phyloP scores from a whole-genome alignment of 2,888 invertebrate species.

The Nycteola revayana region DNA sequence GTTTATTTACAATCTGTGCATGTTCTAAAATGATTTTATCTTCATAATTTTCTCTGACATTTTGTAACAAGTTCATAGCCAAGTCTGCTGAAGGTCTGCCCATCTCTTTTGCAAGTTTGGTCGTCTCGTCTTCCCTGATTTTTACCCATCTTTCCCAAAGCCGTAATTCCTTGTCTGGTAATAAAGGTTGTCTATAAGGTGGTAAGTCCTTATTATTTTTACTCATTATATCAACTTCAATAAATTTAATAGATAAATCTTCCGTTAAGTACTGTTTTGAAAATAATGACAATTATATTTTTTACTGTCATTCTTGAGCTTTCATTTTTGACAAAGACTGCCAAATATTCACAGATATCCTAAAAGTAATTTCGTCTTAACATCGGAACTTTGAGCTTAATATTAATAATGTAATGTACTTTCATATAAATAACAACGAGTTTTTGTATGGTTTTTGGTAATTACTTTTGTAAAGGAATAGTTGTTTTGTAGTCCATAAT shows the following conservation, averaged over 20 bases:
- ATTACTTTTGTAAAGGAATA: too few relatives aligned
- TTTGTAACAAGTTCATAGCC: constrained; percentile 59
- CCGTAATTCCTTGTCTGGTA: constrained; percentile 55
- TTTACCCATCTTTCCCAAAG: constrained; percentile 70
- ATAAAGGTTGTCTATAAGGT: constrained; percentile 11
- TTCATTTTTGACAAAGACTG: too few relatives aligned
- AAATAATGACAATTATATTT: background rate
- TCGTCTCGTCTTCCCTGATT: constrained; percentile 58
- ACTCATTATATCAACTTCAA: too few relatives aligned
- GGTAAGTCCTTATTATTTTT: constrained; percentile 3
- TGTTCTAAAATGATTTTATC: constrained; percentile 56
- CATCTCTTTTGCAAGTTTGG: constrained; percentile 40
- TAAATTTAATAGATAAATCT: too few relatives aligned
- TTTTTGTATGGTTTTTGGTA: too few relatives aligned
- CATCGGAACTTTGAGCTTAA: too few relatives aligned
- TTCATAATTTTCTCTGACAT: constrained; percentile 56
- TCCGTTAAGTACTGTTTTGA: background rate
- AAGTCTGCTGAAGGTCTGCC: constrained; percentile 53
- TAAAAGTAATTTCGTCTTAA: too few relatives aligned
- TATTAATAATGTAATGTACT: too few relatives aligned
- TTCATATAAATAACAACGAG: too few relatives aligned
- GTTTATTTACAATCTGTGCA: constrained; percentile 54
- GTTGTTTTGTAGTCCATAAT: too few relatives aligned
- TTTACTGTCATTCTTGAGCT: too few relatives aligned
- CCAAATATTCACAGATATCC: too few relatives aligned